Base-by-base conservation (phyloP, 2,113 vertebrate species). In the Chrysochloris asiatica region DNA sequence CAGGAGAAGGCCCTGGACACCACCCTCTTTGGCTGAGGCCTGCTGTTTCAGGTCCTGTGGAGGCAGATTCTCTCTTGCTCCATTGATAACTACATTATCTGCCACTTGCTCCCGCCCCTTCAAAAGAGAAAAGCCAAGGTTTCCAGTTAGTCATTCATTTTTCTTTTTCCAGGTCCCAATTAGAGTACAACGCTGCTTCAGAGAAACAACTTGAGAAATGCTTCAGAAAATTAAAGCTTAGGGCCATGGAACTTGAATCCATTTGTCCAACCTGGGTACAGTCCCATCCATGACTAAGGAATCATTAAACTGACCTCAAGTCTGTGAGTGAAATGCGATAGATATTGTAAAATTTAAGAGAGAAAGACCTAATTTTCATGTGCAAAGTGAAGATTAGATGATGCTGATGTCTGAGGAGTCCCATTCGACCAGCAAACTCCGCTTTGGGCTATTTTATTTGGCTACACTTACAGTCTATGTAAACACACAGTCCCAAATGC, bases 1-100 rank as follows among this genome's bases (percentile, higher is more conserved):
- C 78, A 96, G 97, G 78, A 97, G 97, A 86, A 97, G 97, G 75
- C 96, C 94, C 54, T 97, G 98, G 77, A 98, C 93, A 41, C 89
- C 38, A 43, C 92, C 90, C 41, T 97, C 97, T 90, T 96, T 96
- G 90, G 93, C 79, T 88, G 94, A 91, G 61, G 94, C 87, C 77
- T 88, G 93, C 48, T 92, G 95, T 45, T 95, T 96, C 78, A 71
- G 71, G 79, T 98, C 95, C 94, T 95, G 97, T 47, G 96, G 95
- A 94, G 96, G 78, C 50, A 81, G 94, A 91, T 97, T 97, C 61
- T 97, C 96, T 56, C 90, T 95, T 94, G 97, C 90, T 96, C 97
- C 95, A 63, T 16, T 73, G 67, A 95, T 63, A 83, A 83, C 28
- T 92, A 86, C 91, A 90, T 77, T 75, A 75, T 95, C 96, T 85